Evolutionary conservation across 2,888 invertebrate species (phyloP), one percentile per base, ranked within the genome.

Genomic region (Conops quadrifasciatus): DNA sequence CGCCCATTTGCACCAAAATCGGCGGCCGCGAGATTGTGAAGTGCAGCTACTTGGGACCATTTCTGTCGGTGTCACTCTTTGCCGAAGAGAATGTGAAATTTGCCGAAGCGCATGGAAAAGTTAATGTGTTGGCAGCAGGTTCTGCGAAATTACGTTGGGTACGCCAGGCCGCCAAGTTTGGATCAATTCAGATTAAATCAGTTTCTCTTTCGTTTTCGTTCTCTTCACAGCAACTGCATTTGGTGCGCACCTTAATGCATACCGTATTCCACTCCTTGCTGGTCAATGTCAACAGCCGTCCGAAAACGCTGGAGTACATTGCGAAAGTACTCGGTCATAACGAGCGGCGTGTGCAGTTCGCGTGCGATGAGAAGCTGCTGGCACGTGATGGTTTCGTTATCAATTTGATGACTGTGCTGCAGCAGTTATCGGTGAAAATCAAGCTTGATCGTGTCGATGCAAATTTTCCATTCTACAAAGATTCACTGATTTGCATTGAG

Each of bases 341-440:
- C 82, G 92, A 94, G 78, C 94, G 95, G 75, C 89, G 97, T 49
- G 91, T 95, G 1, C 97, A 97, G 84, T 89, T 98, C 78, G 96
- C 95, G 83, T 93, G 92, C 45, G 96, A 97, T 83, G 95, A 96
- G 80, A 89, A 93, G 71, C 89, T 93, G 1, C 88, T 97, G 0
- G 95, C 96, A 15, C 94, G 95, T 5, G 97, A 98, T 85, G 98
- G 98, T 0, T 96, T 96, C 85, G 95, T 98, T 93, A 88, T 98
- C 78, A 99, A 98, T 88, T 87, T 98, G 21, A 90, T 97, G 80
- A 93, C 94, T 66, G 94, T 97, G 24, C 87, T 99, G 76, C 98
- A 98, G 84, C 91, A 94, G 85, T 88, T 99, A 26, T 93, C 96
- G 0, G 89, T 94, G 16, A 96, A 96, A 86, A 93, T 98, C 69